Evolutionary conservation across 2,113 vertebrate species (phyloP).

Genomic region (Piprites chloris): DNA sequence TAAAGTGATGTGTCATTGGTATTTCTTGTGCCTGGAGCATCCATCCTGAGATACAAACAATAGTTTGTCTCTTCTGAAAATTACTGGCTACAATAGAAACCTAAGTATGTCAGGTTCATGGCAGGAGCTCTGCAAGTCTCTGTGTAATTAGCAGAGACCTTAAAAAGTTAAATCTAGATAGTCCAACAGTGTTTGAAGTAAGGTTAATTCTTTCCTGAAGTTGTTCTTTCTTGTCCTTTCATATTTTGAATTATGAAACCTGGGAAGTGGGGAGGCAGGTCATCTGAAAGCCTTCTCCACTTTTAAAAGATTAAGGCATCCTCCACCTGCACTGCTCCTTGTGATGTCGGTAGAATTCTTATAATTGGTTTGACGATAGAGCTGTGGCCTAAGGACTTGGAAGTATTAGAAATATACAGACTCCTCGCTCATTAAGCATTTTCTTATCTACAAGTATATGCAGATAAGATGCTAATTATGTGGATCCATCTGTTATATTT

Average conservation of each 20-base stretch:
- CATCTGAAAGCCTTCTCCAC: neutral
- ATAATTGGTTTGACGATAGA: neutral
- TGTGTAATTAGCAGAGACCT: neutral
- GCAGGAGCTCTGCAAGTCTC: neutral
- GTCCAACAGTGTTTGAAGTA: neutral
- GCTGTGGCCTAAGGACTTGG: neutral
- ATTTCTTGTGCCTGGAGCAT: neutral
- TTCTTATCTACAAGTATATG: conserved; percentile 33
- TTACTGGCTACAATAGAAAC: neutral
- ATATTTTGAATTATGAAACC: neutral
- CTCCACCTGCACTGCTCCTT: neutral
- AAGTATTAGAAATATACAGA: neutral
- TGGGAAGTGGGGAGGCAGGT: neutral
- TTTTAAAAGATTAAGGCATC: neutral
- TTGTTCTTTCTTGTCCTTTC: neutral
- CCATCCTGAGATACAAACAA: neutral
- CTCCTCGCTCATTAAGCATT: conserved; percentile 5
- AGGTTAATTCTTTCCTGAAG: neutral
- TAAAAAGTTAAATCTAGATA: neutral
- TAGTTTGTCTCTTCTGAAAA: neutral
- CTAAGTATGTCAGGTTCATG: neutral
- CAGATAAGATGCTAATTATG: conserved; percentile 55
- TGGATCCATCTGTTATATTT: conserved; percentile 58
- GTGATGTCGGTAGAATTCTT: neutral
- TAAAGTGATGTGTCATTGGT: neutral